Conservation (phyloP, 2,888 invertebrate genomes). For the Campoplex capitator region DNA sequence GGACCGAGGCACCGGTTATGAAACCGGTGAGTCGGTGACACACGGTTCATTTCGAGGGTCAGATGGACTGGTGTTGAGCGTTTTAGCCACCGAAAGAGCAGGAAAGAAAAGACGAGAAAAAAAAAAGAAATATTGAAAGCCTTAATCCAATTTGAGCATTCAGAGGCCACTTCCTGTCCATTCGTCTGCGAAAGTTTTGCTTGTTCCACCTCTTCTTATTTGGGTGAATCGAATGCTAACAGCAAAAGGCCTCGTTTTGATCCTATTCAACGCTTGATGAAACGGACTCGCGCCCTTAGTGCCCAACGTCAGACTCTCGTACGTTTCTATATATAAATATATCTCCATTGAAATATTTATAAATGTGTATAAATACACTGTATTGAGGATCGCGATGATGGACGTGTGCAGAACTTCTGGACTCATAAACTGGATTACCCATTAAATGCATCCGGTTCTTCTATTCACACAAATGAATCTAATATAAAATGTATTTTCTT, state of each 20-base stretch:
- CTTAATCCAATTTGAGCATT: constrained; percentile 81
- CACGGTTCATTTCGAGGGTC: constrained; percentile 40
- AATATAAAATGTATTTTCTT: neutral
- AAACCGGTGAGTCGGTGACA: constrained; percentile 26
- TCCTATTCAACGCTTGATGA: neutral
- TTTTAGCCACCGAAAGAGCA: constrained; percentile 38
- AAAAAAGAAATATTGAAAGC: constrained; percentile 22
- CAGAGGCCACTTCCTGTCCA: constrained; percentile 81
- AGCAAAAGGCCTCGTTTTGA: neutral
- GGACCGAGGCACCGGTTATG: neutral
- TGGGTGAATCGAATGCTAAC: no score
- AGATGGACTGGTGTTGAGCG: constrained; percentile 31
- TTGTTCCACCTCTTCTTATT: neutral
- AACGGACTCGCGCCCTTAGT: neutral
- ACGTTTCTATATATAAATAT: no score
- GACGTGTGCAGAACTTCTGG: constrained; percentile 60
- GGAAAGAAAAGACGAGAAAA: constrained; percentile 3
- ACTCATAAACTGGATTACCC: constrained; percentile 78
- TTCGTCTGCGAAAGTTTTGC: constrained; percentile 72
- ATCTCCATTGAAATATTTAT: no score
- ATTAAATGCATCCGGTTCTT: constrained; percentile 72
- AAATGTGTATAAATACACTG: no score
- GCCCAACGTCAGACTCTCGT: neutral
- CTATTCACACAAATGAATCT: constrained; percentile 16
- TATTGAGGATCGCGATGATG: neutral